Evolutionary conservation across 2,888 invertebrate genomes (phyloP), one percentile per base, ranked within the genome.

Genomic region (Orthosia cruda): DNA sequence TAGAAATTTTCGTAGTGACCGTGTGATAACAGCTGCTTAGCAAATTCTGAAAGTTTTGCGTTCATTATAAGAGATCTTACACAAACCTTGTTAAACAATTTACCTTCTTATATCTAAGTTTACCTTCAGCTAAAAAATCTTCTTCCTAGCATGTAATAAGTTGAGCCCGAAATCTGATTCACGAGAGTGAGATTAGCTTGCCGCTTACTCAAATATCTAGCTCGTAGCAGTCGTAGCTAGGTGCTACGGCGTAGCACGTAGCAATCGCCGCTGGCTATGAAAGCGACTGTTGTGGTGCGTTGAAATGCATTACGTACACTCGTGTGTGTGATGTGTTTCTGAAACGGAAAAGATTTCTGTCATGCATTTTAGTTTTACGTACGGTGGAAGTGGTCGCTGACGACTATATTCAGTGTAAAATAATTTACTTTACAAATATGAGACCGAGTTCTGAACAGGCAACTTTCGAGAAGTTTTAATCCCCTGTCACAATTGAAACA

Each of bases 211-310:
- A 40, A 57, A 58, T 63, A 80, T 55, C 67, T 74, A 80, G 75
- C 32, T 59, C 40, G n/a, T 40, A 59, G n/a, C 59, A 45, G 40
- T n/a, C 59, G 20, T 40, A 4, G 40, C 68, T 47, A 62, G 68
- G 69, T 74, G 65, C 72, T 75, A 77, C 80, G 80, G 75, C 73
- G 80, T 79, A 75, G 67, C 71, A 76, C 20, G 61, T 61, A 61
- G 45, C 61, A 16, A 9, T 45, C 57, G 23, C 3, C 40, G 18
- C 57, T 61, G 47, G 59, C 40, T 55, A 26, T 47, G 59, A 40
- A 68, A 68, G 49, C 50, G 16, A 47, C 58, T 40, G 23, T 12
- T 40, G 40, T 40, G 40, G 9, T 57, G 65, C 50, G 23, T 61
- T 77, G 54, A 71, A 55, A 63, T 63, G 26, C 47, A 73, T 70